Evolutionary conservation across 2,113 vertebrate species (phyloP), one percentile per base, ranked within the genome.

Genomic region (Amia ocellicauda): DNA sequence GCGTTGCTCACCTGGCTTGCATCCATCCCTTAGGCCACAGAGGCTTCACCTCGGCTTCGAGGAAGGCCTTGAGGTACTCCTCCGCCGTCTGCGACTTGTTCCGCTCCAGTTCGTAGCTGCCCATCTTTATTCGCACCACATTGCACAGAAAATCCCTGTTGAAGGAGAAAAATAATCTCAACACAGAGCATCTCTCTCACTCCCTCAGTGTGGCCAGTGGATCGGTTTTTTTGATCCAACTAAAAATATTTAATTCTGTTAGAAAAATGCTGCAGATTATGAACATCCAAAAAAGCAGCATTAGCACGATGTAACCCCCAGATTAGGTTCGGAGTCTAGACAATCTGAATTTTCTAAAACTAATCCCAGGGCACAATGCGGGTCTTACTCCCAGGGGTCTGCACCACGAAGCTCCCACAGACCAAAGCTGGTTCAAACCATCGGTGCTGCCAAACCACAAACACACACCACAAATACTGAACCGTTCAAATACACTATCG

Each of bases 11-110:
- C 96, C 95, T 91, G 23, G 92, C 90, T 63, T 95, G 94, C 94
- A 99, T 98, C 97, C 97, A 99, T 63, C 97, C 96, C 81, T 92
- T 95, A 23, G 96, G 96, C 97, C 97, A 99, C 53, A 99, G 88
- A 0, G 91, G 83, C 80, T 95, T 97, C 71, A 98, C 86, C 69
- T 95, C 90, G 9, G 83, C 84, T 55, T 96, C 92, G 66, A 98
- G 83, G 71, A 97, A 89, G 11, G 73, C 79, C 83, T 96, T 97
- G 64, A 99, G 83, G 65, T 89, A 90, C 62, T 94, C 93, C 45
- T 99, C 96, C 77, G 88, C 79, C 31, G 88, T 86, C 59, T 86
- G 89, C 67, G 76, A 70, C 47, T 81, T 85, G 67, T 78, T 90
- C 70, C 75, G 85, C 77, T 92, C 91, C 43, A 76, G 82, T 60